Evolutionary conservation across 2,113 vertebrate species (phyloP).

Genomic region (Coturnix japonica): DNA sequence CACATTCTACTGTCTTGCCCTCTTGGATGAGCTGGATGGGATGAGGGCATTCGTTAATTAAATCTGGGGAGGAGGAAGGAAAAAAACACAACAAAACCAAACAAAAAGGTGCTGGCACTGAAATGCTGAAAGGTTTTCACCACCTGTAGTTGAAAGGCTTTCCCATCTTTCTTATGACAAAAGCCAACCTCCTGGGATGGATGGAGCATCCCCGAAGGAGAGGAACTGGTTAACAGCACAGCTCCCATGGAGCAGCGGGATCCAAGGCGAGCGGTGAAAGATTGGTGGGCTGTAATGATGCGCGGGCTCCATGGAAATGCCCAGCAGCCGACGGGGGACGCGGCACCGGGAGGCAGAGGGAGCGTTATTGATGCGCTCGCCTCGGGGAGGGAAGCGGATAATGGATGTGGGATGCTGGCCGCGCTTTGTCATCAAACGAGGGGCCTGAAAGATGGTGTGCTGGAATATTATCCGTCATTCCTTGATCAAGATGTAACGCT

Average conservation of each 20-base stretch:
- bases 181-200: background rate
- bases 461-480: slow-evolving; percentile 96
- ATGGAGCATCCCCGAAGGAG: background rate
- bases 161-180: background rate
- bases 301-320: slow-evolving; percentile 71
- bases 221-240: slow-evolving; percentile 60
- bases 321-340: slow-evolving; percentile 72
- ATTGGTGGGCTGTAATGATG: slow-evolving; percentile 82
- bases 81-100: background rate
- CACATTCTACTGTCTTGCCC: slow-evolving; percentile 51
- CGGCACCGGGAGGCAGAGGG: slow-evolving; percentile 66
- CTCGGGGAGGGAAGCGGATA: slow-evolving; percentile 89
- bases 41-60: slow-evolving; percentile 48
- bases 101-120: background rate
- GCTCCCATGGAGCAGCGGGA: slow-evolving; percentile 54
- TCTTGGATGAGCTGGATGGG: slow-evolving; percentile 48
- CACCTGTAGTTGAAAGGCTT: background rate
- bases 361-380: slow-evolving; percentile 96
- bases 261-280: slow-evolving; percentile 66
- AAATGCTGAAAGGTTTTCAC: background rate
- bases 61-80: background rate
- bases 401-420: slow-evolving; percentile 90
- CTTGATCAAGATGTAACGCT: slow-evolving; percentile 97
- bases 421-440: slow-evolving; percentile 96
- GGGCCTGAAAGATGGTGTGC: slow-evolving; percentile 93